phyloP scores from a whole-genome alignment of 2,888 invertebrate species.

The Fragum sueziense region DNA sequence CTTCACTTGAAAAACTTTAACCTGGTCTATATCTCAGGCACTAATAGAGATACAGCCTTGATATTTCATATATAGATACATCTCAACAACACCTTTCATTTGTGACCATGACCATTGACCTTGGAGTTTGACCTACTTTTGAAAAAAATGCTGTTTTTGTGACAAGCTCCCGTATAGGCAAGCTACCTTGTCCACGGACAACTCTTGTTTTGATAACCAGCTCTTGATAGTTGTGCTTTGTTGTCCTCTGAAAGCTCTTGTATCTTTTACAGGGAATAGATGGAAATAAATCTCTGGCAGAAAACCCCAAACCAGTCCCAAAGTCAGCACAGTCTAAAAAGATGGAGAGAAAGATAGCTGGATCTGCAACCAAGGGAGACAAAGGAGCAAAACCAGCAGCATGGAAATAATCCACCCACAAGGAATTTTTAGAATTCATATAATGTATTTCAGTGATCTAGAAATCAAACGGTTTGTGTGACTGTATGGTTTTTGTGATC shows the following conservation, averaged over 20 bases:
- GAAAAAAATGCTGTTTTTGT: too few relatives aligned
- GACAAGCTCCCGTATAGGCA: background rate
- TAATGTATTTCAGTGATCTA: too few relatives aligned
- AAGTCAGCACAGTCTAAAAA: constrained; percentile 36
- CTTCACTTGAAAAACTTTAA: too few relatives aligned
- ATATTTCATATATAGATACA: too few relatives aligned
- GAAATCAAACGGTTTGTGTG: background rate
- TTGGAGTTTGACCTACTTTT: too few relatives aligned
- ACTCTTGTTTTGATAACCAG: background rate
- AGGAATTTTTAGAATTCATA: background rate
- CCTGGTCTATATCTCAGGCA: too few relatives aligned
- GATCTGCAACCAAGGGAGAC: constrained; percentile 31
- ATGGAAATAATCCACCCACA: constrained; percentile 43
- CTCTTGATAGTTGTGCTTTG: too few relatives aligned
- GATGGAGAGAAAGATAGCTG: constrained; percentile 56
- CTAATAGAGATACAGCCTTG: too few relatives aligned
- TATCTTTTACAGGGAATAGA: constrained; percentile 13
- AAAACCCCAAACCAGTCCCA: constrained; percentile 14
- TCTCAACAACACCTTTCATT: too few relatives aligned
- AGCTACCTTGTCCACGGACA: background rate
- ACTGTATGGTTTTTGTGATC: background rate
- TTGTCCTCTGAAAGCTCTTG: background rate
- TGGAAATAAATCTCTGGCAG: background rate
- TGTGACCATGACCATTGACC: too few relatives aligned
- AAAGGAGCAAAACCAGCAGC: constrained; percentile 42